These are phyloP conservation scores for Procambarus virginalis DNA, from an alignment of 1,140 invertebrate species.

Conservation along the genomic window DNA sequence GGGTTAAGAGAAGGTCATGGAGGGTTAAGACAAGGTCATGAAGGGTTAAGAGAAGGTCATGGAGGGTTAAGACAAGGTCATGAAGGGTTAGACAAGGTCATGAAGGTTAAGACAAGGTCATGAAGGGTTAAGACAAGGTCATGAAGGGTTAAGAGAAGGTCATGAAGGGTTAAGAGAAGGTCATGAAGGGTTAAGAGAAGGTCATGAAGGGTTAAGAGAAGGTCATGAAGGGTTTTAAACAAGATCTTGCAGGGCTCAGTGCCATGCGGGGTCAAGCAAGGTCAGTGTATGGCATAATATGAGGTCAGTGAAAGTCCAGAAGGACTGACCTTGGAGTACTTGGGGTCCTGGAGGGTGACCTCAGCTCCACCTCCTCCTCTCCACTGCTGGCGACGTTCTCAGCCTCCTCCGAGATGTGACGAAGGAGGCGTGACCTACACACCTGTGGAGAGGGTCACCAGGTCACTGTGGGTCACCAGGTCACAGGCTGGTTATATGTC, in stretches of 20 bases:
- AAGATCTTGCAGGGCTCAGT: too few species aligned
- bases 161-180: too few species aligned
- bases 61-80: not conserved
- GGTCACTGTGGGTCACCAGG: not conserved
- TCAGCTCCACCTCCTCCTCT: constrained; percentile 24
- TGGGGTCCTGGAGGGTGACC: not conserved
- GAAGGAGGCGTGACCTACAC: constrained; percentile 2
- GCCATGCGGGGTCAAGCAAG: not conserved
- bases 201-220: not conserved
- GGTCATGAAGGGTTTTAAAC: not conserved
- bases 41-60: not conserved
- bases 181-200: not conserved
- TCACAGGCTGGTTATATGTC: too few species aligned
- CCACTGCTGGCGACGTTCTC: not conserved
- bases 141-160: too few species aligned
- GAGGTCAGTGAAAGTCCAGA: too few species aligned
- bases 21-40: not conserved
- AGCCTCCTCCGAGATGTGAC: constrained; percentile 27
- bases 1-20: too few species aligned
- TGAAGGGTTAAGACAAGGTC: not conserved
- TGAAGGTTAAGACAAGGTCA: too few species aligned
- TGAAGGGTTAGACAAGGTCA: not conserved
- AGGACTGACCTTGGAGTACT: not conserved
- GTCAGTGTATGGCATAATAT: too few species aligned
- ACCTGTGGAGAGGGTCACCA: not conserved